Base-by-base conservation (phyloP, 2,113 vertebrate genomes). In the Triplophysa rosa region DNA sequence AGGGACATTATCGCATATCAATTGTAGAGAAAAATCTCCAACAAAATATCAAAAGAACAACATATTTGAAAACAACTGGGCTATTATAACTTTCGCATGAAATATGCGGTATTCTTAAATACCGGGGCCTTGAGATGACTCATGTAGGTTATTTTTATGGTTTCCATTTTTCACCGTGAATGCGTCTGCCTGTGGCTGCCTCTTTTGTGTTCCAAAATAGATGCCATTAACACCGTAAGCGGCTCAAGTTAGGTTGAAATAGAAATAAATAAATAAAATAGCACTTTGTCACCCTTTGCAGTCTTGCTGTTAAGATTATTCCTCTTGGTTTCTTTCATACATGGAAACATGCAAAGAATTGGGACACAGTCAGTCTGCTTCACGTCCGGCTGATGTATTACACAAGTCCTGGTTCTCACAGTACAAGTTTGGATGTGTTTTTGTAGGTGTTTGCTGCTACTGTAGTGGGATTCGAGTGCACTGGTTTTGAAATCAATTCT, bases 401-500 rank as follows among this genome's bases (percentile, higher is more conserved):
- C 33, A 16, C 8, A 19, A 16, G 61, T 1, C 33, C 71, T 62
- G n/a, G 33, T 74, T 74, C 58, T 62, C 58, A 62, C 24, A 13
- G 37, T 61, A 33, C 42, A 74, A 21, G 37, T 74, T 62, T 74
- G 8, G 37, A 13, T 69, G 21, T 29, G 19, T 68, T 86, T 24
- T 4, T 85, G 42, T 63, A 92, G 93, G 91, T 93, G 67, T 90
- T 94, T 88, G 88, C 91, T 0, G 91, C 92, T 40, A 87, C 88
- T 8, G 82, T 89, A 11, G 78, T 77, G 78, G 91, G 93, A 59
- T 91, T 94, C 78, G 90, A 87, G 64, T 89, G 90, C 84, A 93
- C 92, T 7, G 93, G 93, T 0, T 94, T 91, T 86, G 93, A 94
- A 84, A 91, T 94, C 17, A 94, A 93, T 83, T 89, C 90, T 0